Conservation (phyloP, 1,140 invertebrate species). For the Bombus confusus region DNA sequence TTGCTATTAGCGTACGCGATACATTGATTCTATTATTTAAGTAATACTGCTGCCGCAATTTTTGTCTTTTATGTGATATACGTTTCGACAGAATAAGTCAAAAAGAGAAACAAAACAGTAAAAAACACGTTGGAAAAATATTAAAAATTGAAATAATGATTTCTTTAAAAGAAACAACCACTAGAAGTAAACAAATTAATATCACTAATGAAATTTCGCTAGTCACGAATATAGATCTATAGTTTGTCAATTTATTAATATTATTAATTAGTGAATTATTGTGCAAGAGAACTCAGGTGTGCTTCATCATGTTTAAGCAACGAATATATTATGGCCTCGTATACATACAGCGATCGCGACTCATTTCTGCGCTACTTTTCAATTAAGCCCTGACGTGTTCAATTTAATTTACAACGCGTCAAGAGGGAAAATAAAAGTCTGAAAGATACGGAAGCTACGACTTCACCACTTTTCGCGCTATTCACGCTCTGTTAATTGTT, state of each 20-base stretch:
- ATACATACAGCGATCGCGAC: neutral
- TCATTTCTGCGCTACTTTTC: neutral
- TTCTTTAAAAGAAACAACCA: no score
- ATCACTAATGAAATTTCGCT: no score
- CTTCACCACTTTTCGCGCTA: no score
- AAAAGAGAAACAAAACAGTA: no score
- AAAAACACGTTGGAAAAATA: no score
- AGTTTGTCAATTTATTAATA: neutral
- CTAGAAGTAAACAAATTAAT: no score
- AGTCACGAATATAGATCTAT: neutral
- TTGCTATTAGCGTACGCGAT: no score
- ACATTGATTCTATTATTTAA: no score
- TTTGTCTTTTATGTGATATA: no score
- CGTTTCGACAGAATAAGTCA: no score
- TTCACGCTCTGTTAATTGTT: slow-evolving; percentile 22
- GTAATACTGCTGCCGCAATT: no score
- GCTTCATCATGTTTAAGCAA: neutral
- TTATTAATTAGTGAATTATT: neutral
- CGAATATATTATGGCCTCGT: neutral
- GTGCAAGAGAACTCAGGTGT: neutral
- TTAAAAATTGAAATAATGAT: no score
- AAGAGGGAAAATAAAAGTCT: neutral
- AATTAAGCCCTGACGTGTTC: neutral
- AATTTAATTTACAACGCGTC: neutral
- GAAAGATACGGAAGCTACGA: neutral